Evolutionary conservation across 2,113 vertebrate genomes (phyloP).

Genomic region (Arenaria interpres): DNA sequence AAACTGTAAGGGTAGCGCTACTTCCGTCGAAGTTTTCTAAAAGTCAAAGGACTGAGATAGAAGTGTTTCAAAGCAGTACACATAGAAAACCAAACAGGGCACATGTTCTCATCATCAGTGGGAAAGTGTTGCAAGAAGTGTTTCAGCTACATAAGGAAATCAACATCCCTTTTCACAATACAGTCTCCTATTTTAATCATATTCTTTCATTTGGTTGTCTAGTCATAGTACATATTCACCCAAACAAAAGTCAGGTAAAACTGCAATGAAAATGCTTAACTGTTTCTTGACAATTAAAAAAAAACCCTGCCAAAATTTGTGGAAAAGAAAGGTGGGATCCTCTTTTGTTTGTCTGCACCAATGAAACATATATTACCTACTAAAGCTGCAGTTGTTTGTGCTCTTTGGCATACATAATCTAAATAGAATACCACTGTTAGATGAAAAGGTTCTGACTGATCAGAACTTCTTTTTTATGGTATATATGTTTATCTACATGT

Average conservation of each 20-base stretch:
- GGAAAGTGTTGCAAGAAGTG: background rate
- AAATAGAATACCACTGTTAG: background rate
- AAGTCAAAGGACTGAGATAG: background rate
- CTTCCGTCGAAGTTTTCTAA: background rate
- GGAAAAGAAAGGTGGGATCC: background rate
- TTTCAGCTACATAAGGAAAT: background rate
- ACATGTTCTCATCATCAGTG: background rate
- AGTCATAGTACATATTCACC: background rate
- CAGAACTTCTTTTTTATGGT: background rate
- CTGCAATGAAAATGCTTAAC: background rate
- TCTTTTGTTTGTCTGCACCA: background rate
- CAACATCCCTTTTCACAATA: background rate
- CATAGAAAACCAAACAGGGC: background rate
- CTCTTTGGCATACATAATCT: background rate
- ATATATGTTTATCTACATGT: background rate
- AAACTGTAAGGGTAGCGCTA: background rate
- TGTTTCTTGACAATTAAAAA: background rate
- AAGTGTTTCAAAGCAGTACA: background rate
- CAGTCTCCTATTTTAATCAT: background rate
- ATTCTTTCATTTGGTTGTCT: background rate
- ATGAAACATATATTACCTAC: background rate
- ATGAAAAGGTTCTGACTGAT: background rate
- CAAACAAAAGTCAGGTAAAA: background rate
- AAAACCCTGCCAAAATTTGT: background rate
- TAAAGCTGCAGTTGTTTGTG: background rate